Evolutionary conservation across 2,888 invertebrate species (phyloP), one percentile per base, ranked within the genome.

Genomic region (Pandemis corylana): DNA sequence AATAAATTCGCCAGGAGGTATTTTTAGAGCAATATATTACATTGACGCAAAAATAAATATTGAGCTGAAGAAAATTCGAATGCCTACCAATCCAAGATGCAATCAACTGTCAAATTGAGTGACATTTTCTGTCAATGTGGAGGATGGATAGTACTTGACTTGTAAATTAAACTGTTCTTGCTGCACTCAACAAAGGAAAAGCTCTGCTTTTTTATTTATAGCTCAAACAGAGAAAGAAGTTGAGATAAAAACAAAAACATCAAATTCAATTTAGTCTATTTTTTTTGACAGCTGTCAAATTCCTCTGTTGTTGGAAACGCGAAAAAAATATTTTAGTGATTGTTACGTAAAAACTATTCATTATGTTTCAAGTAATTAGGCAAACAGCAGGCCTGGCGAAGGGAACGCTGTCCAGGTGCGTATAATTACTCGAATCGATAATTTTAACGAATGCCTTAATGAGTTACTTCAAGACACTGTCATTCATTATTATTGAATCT

Each of bases 321-420:
- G 70, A 68, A 68, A 74, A 63, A 36, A 64, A 46, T 69, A 75
- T 63, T 56, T 56, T 41, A 66, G 63, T 68, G 62, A 68, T 70
- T 75, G 68, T 72, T 36, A 53, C 76, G 67, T 66, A 74, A 78
- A 83, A 80, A 66, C 61, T 70, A 61, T 65, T 69, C 59, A 10
- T 59, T 41, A 93, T 93, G 93, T 87, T 89, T 80, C 87, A 91
- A 83, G 85, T 88, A 68, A 80, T 91, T 53, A 83, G 82, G 72
- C 83, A 84, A 72, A 81, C 85, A 15, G 84, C 84, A 63, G 81
- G 83, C 76, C 80, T 92, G 76, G 81, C 88, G 72, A 89, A 80
- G 78, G 81, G 85, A 76, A 81, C 83, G 56, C 74, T 92, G 36
- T 84, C 89, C 49, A 90, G 90, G 93, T 93, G 77, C 78, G 80